Evolutionary conservation across 2,888 invertebrate genomes (phyloP).

Genomic region (Lomographa bimaculata): DNA sequence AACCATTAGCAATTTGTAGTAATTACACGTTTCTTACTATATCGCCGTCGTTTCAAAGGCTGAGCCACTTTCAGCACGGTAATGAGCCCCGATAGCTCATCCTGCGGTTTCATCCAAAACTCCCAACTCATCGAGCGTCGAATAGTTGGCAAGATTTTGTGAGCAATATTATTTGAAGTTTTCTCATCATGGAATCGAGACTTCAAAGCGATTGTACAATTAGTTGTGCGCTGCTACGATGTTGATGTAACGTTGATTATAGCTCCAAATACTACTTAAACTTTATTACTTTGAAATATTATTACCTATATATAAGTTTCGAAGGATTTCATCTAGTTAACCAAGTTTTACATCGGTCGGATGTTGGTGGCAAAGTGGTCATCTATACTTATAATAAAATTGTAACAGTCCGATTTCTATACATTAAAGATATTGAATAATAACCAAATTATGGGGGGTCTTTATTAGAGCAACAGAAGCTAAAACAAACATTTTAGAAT

Average conservation of each 20-base stretch:
- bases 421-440: too few relatives aligned
- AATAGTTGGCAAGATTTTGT: constrained; percentile 45
- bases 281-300: constrained; percentile 13
- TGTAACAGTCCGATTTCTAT: too few relatives aligned
- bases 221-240: constrained; percentile 14
- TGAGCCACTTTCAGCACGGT: constrained; percentile 38
- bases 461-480: too few relatives aligned
- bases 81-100: constrained; percentile 40
- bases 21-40: too few relatives aligned
- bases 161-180: constrained; percentile 38
- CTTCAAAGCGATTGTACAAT: constrained; percentile 38
- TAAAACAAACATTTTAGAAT: too few relatives aligned
- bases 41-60: too few relatives aligned
- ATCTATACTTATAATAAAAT: too few relatives aligned
- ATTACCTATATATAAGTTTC: not conserved
- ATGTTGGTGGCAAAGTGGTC: too few relatives aligned
- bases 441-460: too few relatives aligned
- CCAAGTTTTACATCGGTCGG: too few relatives aligned
- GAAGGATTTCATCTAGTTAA: too few relatives aligned
- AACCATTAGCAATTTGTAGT: too few relatives aligned
- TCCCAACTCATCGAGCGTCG: constrained; percentile 42
- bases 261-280: not conserved
- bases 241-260: constrained; percentile 16
- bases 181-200: constrained; percentile 34
- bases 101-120: constrained; percentile 45